These are phyloP conservation scores for Paramisgurnus dabryanus DNA, from an alignment of 2,113 vertebrate genomes.

Conservation along the genomic window DNA sequence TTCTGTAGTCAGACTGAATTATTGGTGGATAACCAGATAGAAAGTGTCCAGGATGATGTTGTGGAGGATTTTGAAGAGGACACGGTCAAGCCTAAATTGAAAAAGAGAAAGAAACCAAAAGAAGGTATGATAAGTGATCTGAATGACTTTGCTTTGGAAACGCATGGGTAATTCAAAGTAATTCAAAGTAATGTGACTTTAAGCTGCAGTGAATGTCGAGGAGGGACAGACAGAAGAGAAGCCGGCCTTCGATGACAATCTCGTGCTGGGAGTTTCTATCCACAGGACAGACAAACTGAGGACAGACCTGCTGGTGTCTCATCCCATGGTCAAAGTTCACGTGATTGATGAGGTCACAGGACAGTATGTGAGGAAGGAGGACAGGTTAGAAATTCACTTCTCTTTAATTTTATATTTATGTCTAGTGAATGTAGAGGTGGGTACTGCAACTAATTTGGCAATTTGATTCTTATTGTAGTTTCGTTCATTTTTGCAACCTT, in stretches of 20 bases:
- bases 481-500: too few species aligned
- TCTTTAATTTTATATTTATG: background rate
- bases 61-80: conserved; percentile 61
- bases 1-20: conserved; percentile 63
- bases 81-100: conserved; percentile 71
- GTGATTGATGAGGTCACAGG: conserved; percentile 86
- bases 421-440: too few species aligned
- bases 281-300: conserved; percentile 89
- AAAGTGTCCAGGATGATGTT: conserved; percentile 55
- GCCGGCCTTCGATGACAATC: conserved; percentile 75
- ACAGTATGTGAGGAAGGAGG: conserved; percentile 87
- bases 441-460: too few species aligned
- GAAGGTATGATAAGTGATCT: conserved; percentile 68
- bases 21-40: conserved; percentile 49
- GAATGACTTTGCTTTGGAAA: background rate
- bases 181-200: background rate
- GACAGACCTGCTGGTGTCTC: conserved; percentile 84
- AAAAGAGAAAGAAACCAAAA: conserved; percentile 84
- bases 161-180: too few species aligned
- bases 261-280: conserved; percentile 88
- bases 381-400: conserved; percentile 76
- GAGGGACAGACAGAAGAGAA: conserved; percentile 67
- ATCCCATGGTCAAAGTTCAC: conserved; percentile 94
- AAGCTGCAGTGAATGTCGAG: conserved; percentile 68
- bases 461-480: too few species aligned